Percentiles rank a stretch among this genome's conserved stretches.
Evolutionary conservation across 2,888 invertebrate species (phyloP).

Genomic region (Azorinus chamasolen): DNA sequence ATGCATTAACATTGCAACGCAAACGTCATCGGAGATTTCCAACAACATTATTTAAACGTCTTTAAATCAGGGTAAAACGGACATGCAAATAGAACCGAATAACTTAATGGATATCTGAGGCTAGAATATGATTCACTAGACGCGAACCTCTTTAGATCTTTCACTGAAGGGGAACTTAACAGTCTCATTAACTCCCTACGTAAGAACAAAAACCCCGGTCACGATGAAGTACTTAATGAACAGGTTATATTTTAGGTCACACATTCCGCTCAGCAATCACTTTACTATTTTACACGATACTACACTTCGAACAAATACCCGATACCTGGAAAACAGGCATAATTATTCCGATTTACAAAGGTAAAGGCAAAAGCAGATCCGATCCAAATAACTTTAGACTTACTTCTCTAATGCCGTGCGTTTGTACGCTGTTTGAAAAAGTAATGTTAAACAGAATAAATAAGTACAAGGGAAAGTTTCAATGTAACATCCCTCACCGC

Average conservation of each 20-base stretch:
- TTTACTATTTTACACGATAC: conserved; percentile 6
- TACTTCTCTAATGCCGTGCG: conserved; percentile 23
- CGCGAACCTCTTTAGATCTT: too few species aligned
- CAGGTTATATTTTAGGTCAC: conserved; percentile 19
- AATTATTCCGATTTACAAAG: conserved; percentile 38
- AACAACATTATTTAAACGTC: background rate
- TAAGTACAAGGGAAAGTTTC: too few species aligned
- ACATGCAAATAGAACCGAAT: too few species aligned
- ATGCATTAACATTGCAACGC: background rate
- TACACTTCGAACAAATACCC: conserved; percentile 13
- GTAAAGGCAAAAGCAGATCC: conserved; percentile 23
- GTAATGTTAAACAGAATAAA: conserved; percentile 15
- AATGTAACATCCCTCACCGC: conserved; percentile 21
- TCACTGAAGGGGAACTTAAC: background rate
- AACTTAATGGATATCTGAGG: too few species aligned
- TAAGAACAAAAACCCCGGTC: conserved; percentile 24
- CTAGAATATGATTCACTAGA: too few species aligned
- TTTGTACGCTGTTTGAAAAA: conserved; percentile 37
- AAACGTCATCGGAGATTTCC: background rate
- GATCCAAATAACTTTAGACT: conserved; percentile 38
- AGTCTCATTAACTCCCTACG: background rate
- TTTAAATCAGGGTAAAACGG: background rate
- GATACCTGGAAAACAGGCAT: conserved; percentile 24
- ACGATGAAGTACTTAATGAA: conserved; percentile 19
- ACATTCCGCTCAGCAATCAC: background rate